Conservation (phyloP, 2,113 vertebrate species). For the Centropus bengalensis region DNA sequence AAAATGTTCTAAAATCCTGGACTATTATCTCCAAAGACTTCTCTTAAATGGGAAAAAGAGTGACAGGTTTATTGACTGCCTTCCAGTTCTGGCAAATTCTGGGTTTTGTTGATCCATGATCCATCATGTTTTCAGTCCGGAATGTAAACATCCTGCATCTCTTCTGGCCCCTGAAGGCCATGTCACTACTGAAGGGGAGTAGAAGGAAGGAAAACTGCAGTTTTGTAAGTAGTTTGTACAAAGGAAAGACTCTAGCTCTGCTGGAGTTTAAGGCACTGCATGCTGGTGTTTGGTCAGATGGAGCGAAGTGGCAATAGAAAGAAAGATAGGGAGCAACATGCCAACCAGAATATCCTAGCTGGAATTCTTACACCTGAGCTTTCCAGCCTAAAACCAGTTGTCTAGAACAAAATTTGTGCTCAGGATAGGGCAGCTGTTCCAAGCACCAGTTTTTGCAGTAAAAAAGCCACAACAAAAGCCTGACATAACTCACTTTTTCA, state of each 20-base stretch:
- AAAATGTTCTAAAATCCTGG: neutral
- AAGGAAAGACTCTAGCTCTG: neutral
- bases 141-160: slow-evolving; percentile 5
- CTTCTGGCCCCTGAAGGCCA: neutral
- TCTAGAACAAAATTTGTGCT: neutral
- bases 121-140: neutral
- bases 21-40: neutral
- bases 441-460: neutral
- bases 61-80: neutral
- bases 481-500: neutral
- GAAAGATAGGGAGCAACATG: neutral
- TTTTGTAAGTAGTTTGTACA: neutral
- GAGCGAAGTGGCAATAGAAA: neutral
- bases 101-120: neutral
- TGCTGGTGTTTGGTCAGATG: neutral
- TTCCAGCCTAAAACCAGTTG: neutral
- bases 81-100: neutral
- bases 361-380: neutral
- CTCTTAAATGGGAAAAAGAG: neutral
- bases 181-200: neutral
- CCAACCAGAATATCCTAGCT: neutral
- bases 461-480: neutral
- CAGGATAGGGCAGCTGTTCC: neutral
- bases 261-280: neutral
- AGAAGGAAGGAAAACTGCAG: slow-evolving; percentile 12